Evolutionary conservation across 2,113 vertebrate species (phyloP).

Genomic region (Myotis brandtii): DNA sequence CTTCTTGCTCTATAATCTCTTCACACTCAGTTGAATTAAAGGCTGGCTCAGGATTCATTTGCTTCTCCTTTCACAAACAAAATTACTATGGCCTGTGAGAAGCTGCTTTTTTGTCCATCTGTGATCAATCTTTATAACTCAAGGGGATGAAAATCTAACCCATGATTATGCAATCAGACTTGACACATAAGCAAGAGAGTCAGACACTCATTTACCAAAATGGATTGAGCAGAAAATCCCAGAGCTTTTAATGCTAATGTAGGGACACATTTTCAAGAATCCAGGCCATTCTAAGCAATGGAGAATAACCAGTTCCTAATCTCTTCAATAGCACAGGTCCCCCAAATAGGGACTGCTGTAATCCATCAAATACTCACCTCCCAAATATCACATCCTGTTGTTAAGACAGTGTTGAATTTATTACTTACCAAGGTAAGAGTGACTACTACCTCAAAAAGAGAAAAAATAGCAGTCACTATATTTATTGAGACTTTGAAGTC

Average conservation of each 20-base stretch:
- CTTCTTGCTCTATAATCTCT: slow-evolving; percentile 15
- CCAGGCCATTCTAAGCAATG: slow-evolving; percentile 15
- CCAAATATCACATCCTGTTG: background rate
- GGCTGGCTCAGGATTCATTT: slow-evolving; percentile 61
- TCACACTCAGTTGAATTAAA: slow-evolving; percentile 54
- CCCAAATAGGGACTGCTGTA: background rate
- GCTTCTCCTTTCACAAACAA: slow-evolving; percentile 78
- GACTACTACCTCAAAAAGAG: background rate
- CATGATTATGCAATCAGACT: slow-evolving; percentile 69
- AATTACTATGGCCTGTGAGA: slow-evolving; percentile 69
- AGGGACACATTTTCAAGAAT: background rate
- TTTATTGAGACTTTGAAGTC: background rate
- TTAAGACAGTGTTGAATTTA: background rate
- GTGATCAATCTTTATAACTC: slow-evolving; percentile 73
- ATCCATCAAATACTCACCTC: background rate
- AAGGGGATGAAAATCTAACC: slow-evolving; percentile 71
- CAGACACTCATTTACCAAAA: slow-evolving; percentile 61
- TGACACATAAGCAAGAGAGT: slow-evolving; percentile 66
- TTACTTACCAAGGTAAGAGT: background rate
- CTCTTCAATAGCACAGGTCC: background rate
- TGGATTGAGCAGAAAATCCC: slow-evolving; percentile 61
- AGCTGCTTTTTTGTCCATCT: slow-evolving; percentile 70
- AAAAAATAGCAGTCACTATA: background rate
- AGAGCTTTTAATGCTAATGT: slow-evolving; percentile 22
- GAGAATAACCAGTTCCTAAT: background rate